phyloP scores from a whole-genome alignment of 2,113 vertebrate genomes.

The Plestiodon gilberti region DNA sequence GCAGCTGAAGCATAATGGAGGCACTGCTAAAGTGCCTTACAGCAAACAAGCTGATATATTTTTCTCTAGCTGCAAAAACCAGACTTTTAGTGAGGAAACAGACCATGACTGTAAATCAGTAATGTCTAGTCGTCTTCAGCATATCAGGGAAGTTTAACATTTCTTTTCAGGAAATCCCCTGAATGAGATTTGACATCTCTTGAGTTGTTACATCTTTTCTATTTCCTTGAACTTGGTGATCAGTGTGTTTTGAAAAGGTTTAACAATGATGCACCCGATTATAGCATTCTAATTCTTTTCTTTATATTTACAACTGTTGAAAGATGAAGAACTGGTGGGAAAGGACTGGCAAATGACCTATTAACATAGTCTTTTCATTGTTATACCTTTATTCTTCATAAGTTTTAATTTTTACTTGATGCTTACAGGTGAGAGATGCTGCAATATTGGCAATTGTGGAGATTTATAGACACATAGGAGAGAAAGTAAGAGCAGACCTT shows the following conservation, averaged over 20 bases:
- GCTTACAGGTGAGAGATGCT: conserved; percentile 89
- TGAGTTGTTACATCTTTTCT: not conserved
- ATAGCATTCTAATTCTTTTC: conserved; percentile 27
- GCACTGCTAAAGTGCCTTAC: not conserved
- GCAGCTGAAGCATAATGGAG: not conserved
- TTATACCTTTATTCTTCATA: not conserved
- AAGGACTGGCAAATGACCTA: not conserved
- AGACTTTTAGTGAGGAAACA: not conserved
- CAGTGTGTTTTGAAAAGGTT: not conserved
- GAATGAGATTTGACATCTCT: not conserved
- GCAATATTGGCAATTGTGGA: conserved; percentile 87
- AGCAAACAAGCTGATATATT: not conserved
- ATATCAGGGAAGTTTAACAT: not conserved
- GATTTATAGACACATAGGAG: conserved; percentile 92
- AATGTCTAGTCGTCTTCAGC: not conserved
- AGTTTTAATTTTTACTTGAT: conserved; percentile 31
- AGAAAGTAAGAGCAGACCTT: conserved; percentile 87
- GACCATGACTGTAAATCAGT: not conserved
- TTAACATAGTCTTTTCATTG: not conserved
- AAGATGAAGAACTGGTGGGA: not conserved
- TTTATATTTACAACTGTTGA: conserved; percentile 14
- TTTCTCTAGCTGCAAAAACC: not conserved
- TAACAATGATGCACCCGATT: not conserved
- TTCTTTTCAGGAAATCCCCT: conserved; percentile 11
- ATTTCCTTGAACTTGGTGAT: not conserved